Conservation (phyloP, 2,888 invertebrate genomes). For the Acleris holmiana region DNA sequence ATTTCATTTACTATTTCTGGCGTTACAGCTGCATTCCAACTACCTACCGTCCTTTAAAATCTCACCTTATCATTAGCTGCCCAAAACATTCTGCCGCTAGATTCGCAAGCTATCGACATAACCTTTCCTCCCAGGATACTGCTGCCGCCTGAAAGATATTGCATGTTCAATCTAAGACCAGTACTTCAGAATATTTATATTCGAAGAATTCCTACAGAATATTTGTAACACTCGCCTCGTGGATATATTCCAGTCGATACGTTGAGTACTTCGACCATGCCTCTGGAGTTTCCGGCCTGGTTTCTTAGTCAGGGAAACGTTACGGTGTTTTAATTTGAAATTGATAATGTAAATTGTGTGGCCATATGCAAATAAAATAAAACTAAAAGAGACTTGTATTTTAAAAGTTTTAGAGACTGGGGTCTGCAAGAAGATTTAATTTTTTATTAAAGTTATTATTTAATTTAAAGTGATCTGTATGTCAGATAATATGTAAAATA, state of each 20-base stretch:
- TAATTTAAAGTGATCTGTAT: too few relatives aligned
- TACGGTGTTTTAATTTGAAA: neutral
- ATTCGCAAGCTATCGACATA: conserved; percentile 89
- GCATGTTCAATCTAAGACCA: conserved; percentile 31
- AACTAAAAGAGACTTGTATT: too few relatives aligned
- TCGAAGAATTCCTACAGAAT: neutral
- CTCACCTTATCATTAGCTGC: conserved; percentile 90
- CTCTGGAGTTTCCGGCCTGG: conserved; percentile 88
- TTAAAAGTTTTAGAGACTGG: neutral
- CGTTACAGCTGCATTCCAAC: neutral
- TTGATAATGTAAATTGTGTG: neutral
- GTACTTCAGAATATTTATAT: neutral
- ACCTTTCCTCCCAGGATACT: conserved; percentile 86
- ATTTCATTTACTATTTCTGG: neutral
- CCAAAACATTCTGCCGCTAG: conserved; percentile 92
- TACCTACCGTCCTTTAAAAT: neutral
- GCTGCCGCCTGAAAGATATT: conserved; percentile 66
- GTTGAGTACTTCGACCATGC: conserved; percentile 91
- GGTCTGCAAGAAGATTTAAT: too few relatives aligned
- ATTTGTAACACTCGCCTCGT: conserved; percentile 67
- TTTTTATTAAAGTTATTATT: too few relatives aligned
- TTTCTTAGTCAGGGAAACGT: conserved; percentile 46
- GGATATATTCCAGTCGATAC: conserved; percentile 93
- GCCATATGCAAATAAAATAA: too few relatives aligned
- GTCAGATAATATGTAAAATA: too few relatives aligned